These are phyloP conservation scores for Caenorhabditis doughertyi DNA, from an alignment of 2,888 invertebrate species.

Conservation along the genomic window DNA sequence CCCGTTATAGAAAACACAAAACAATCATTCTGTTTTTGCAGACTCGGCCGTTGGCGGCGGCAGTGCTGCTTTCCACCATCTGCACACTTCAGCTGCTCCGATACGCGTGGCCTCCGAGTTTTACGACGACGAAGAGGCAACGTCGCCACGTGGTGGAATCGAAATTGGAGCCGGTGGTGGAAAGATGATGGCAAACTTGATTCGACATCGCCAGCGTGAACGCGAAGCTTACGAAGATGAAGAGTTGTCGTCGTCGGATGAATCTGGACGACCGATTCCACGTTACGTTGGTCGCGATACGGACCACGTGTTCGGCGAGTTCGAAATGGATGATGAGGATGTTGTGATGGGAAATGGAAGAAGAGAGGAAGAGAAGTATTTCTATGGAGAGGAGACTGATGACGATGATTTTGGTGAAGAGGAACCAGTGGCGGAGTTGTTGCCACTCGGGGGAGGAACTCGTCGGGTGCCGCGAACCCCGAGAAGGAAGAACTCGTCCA, in stretches of 20 bases:
- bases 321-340: constrained; percentile 61
- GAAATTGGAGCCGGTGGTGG: constrained; percentile 39
- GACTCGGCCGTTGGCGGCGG: constrained; percentile 63
- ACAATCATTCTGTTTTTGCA: constrained; percentile 35
- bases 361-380: neutral
- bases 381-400: constrained; percentile 31
- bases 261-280: constrained; percentile 42
- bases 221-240: constrained; percentile 41
- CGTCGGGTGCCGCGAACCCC: constrained; percentile 67
- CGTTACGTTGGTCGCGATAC: constrained; percentile 66
- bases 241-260: constrained; percentile 52
- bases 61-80: constrained; percentile 60
- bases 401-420: constrained; percentile 48
- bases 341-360: constrained; percentile 33
- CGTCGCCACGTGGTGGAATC: constrained; percentile 47
- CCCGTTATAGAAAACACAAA: constrained; percentile 4
- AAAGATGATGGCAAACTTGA: constrained; percentile 57
- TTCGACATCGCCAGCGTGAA: constrained; percentile 54
- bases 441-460: constrained; percentile 65
- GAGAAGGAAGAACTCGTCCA: constrained; percentile 61
- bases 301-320: constrained; percentile 66
- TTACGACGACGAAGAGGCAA: constrained; percentile 41
- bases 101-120: constrained; percentile 39
- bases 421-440: constrained; percentile 58
- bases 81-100: constrained; percentile 52